Conservation (phyloP, 2,797 vertebrate species). For the Stomatorhinus walkeri region DNA sequence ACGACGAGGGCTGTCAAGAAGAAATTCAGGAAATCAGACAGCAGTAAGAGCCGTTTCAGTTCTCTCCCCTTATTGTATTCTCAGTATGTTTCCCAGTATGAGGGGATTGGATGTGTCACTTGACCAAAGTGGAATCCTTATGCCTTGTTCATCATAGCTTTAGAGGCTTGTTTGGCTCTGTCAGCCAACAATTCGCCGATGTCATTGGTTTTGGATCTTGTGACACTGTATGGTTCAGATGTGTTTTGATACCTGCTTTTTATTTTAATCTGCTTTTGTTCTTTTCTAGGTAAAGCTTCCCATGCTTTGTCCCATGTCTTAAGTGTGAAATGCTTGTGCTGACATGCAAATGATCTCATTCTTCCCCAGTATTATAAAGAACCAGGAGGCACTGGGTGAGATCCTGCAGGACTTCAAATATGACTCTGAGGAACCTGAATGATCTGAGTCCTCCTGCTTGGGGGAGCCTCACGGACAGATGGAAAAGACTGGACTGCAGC, state of each 20-base stretch:
- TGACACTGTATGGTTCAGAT: background rate
- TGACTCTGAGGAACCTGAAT: constrained; percentile 83
- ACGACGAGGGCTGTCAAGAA: constrained; percentile 63
- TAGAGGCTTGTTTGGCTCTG: background rate
- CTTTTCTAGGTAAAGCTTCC: background rate
- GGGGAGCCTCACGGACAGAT: constrained; percentile 22
- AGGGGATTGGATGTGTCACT: background rate
- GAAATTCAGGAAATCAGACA: constrained; percentile 73
- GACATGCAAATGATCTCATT: background rate
- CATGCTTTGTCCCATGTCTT: background rate
- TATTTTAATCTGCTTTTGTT: background rate
- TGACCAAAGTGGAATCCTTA: background rate
- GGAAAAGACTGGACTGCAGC: constrained; percentile 33
- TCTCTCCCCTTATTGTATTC: background rate
- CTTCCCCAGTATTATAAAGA: constrained; percentile 82
- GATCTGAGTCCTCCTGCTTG: constrained; percentile 34
- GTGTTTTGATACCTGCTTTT: background rate
- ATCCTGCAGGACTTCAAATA: constrained; percentile 95
- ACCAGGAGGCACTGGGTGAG: constrained; percentile 83
- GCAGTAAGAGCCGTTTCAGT: constrained; percentile 59
- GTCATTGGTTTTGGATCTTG: background rate
- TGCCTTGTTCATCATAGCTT: background rate
- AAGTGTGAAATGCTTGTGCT: background rate
- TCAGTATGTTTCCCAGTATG: background rate
- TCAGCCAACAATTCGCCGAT: background rate